Evolutionary conservation across 2,113 vertebrate genomes (phyloP).

Genomic region (Poecilia latipinna): DNA sequence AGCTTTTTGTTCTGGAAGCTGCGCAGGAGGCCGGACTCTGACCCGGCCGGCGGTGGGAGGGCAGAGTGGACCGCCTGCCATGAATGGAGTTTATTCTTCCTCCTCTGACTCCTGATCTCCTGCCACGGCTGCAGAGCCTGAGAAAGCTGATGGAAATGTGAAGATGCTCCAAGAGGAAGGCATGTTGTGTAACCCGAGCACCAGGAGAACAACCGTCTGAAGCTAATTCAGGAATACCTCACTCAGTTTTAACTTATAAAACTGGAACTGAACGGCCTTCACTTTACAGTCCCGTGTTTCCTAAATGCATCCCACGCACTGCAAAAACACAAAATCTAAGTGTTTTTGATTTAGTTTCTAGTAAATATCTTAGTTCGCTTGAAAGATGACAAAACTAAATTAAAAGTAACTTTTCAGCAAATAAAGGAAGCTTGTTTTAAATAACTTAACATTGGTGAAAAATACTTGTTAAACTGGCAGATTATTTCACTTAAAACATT

Average conservation of each 20-base stretch:
- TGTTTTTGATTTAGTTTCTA: too few species aligned
- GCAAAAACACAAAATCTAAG: too few species aligned
- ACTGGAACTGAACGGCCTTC: neutral
- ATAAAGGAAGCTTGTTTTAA: too few species aligned
- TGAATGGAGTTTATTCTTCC: slow-evolving; percentile 80
- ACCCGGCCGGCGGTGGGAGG: slow-evolving; percentile 67
- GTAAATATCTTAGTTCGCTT: too few species aligned
- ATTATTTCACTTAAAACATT: too few species aligned
- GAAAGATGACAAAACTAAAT: too few species aligned
- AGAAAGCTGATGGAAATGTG: slow-evolving; percentile 46
- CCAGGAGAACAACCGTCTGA: neutral
- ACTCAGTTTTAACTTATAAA: neutral
- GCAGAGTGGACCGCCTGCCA: slow-evolving; percentile 53
- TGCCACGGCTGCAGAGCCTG: slow-evolving; percentile 47
- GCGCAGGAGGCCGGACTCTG: slow-evolving; percentile 66
- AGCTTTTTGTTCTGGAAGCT: slow-evolving; percentile 47
- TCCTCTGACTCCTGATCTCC: slow-evolving; percentile 63
- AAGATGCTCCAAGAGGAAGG: slow-evolving; percentile 21
- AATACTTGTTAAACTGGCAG: too few species aligned
- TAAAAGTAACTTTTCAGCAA: too few species aligned
- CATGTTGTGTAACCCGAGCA: neutral
- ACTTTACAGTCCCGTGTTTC: neutral
- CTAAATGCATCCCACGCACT: neutral
- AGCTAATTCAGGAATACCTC: neutral
- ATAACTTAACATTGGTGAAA: too few species aligned